Percentiles rank a stretch among this genome's conserved stretches.
phyloP scores from a whole-genome alignment of 23 tunicate species.

The Ascidia mentula region DNA sequence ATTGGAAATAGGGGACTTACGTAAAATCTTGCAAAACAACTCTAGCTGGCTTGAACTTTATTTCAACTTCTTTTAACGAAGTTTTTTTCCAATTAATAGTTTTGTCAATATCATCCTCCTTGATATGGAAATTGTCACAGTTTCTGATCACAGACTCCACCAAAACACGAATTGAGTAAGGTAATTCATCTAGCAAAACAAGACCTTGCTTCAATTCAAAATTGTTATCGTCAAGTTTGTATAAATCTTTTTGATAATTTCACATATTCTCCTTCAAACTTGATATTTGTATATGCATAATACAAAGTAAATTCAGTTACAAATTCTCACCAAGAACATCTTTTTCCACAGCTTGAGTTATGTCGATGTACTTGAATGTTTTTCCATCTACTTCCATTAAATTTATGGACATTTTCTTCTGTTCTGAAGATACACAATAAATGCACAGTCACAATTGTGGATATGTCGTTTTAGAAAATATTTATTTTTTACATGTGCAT shows the following conservation, averaged over 20 bases:
- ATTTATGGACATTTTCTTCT: not conserved
- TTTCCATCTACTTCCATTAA: not conserved
- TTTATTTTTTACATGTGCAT: too few species aligned
- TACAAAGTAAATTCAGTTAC: not conserved
- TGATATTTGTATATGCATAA: not conserved
- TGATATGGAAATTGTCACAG: slow-evolving; percentile 89
- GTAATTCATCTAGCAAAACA: slow-evolving; percentile 82
- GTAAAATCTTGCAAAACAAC: slow-evolving; percentile 97
- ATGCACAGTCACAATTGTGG: not conserved
- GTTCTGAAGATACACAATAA: not conserved
- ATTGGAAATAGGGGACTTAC: too few species aligned
- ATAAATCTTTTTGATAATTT: not conserved
- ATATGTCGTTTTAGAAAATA: too few species aligned
- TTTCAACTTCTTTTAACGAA: slow-evolving; percentile 56
- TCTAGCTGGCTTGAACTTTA: slow-evolving; percentile 86
- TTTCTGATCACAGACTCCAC: slow-evolving; percentile 94
- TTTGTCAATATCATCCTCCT: slow-evolving; percentile 53
- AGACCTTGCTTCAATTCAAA: too few species aligned
- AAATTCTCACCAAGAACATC: slow-evolving; percentile 31
- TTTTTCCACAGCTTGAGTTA: slow-evolving; percentile 13
- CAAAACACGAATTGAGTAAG: slow-evolving; percentile 77
- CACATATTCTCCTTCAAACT: not conserved
- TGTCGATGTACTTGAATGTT: slow-evolving; percentile 29
- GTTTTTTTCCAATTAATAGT: slow-evolving; percentile 82
- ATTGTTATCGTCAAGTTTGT: not conserved